Base-by-base conservation (phyloP, 92 coral and sea anemone species). In the Phenganax stokvisi region DNA sequence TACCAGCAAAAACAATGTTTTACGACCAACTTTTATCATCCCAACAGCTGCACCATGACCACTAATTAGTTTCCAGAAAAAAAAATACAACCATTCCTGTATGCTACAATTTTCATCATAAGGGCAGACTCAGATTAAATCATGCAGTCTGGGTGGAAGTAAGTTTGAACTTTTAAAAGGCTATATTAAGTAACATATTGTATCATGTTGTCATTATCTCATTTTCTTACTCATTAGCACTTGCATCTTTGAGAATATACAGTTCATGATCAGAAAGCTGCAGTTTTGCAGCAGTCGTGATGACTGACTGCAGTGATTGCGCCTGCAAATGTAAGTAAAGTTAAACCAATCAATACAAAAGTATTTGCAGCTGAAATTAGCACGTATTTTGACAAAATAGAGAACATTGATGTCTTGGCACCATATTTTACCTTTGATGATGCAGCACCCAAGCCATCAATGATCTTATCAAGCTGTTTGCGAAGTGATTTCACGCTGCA, bases 1-100 rank as follows among this genome's bases (percentile, higher is more conserved):
- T 89, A 93, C 97, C 98, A 90, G 77, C 51, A 96, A 83, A 84
- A 96, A 96, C 60, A 96, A 80, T 86, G 86, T 96, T 88, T 96
- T 96, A 55, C 85, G 87, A 9, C 99, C 99, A 83, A 89, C 88
- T 87, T 96, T 96, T 20, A 96, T 87, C 79, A 96, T 90, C 51
- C 99, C 99, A 76, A 96, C 86, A 60, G 87, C 91, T 65, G 97
- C 93, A 63, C 99, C 99, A 54, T 57, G 66, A 57, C 96, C 97
- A 84, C 98, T 94, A 56, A 7, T 58, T 55, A 12, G 54, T 47
- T 11, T 20, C 47, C 4, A 30, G 11, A 80, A 47, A 15, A 28
- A 16, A 57, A 70, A 12, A 72, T 12, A 17, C 59, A 27, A 17
- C 47, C 47, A 37, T 37, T 37, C 47, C 47, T 37, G 47, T 37